phyloP scores from a whole-genome alignment of 1,140 invertebrate genomes.

The Pararge aegeria region DNA sequence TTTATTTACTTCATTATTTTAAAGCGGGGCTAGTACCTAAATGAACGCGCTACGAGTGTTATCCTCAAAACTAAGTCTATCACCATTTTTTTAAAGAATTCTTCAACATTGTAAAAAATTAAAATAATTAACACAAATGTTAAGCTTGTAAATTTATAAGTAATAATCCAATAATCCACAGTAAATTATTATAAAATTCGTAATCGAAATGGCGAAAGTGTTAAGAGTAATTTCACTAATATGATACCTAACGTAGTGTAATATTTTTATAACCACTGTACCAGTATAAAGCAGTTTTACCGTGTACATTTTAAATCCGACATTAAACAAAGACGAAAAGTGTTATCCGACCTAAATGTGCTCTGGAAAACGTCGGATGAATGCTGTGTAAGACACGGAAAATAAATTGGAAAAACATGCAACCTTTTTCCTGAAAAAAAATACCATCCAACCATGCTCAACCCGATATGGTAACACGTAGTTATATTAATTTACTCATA shows the following conservation, averaged over 20 bases:
- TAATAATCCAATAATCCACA: too few species aligned
- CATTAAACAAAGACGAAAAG: constrained; percentile 28
- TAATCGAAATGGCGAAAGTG: constrained; percentile 1
- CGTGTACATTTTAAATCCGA: constrained; percentile 39
- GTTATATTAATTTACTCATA: constrained; percentile 16
- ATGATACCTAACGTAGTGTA: not conserved
- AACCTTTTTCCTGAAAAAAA: constrained; percentile 14
- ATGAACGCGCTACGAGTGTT: constrained; percentile 5
- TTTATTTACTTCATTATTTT: constrained; percentile 16
- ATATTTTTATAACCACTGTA: constrained; percentile 18
- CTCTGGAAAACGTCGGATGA: constrained; percentile 55
- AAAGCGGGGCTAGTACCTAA: constrained; percentile 20
- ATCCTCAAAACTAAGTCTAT: constrained; percentile 9
- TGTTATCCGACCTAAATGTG: constrained; percentile 52
- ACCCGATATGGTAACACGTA: constrained; percentile 19
- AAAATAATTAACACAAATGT: too few species aligned
- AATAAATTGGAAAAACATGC: constrained; percentile 31
- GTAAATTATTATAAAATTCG: constrained; percentile 5
- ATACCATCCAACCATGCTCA: constrained; percentile 33
- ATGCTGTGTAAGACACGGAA: constrained; percentile 12
- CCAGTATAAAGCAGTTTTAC: constrained; percentile 29
- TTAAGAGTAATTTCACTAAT: not conserved
- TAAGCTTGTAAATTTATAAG: too few species aligned
- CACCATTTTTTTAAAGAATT: constrained; percentile 10
- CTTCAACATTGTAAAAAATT: too few species aligned